Percentiles rank a stretch among this genome's conserved stretches.
Conservation (phyloP, 2,113 vertebrate genomes). For the Taurulus bubalis region DNA sequence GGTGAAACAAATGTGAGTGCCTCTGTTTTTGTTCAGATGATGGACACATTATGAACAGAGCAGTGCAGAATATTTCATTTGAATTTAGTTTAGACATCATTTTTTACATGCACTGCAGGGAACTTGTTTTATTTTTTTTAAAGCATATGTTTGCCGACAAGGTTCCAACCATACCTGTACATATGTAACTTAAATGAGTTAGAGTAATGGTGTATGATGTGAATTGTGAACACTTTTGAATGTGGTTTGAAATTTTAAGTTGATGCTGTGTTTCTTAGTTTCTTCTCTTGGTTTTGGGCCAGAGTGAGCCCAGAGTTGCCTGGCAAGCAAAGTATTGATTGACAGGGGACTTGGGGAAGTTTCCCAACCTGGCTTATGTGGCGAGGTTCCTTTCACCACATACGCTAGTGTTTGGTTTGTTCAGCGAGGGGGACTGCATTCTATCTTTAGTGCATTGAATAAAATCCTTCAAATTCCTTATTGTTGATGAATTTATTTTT, state of each 20-base stretch:
- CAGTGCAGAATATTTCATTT: slow-evolving; percentile 51
- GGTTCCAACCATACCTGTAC: slow-evolving; percentile 72
- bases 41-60: slow-evolving; percentile 42
- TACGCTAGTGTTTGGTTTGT: slow-evolving; percentile 66
- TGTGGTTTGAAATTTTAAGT: slow-evolving; percentile 70
- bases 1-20: slow-evolving; percentile 40
- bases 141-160: slow-evolving; percentile 54
- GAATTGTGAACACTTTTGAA: slow-evolving; percentile 62
- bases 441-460: slow-evolving; percentile 75
- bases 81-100: slow-evolving; percentile 30
- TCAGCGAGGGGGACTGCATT: slow-evolving; percentile 49
- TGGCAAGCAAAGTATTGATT: slow-evolving; percentile 38
- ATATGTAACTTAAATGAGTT: slow-evolving; percentile 71
- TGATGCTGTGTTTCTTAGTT: slow-evolving; percentile 66
- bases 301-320: slow-evolving; percentile 38
- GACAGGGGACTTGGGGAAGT: slow-evolving; percentile 30
- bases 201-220: slow-evolving; percentile 51
- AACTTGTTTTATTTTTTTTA: slow-evolving; percentile 59
- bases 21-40: slow-evolving; percentile 47
- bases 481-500: background rate
- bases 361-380: no score
- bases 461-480: slow-evolving; percentile 64
- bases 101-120: slow-evolving; percentile 37
- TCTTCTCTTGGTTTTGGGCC: slow-evolving; percentile 59
- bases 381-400: slow-evolving; percentile 34